phyloP scores from a whole-genome alignment of 1,140 invertebrate species.

The Caenorhabditis elegans region WBcel235 BX284604.4:5673001-5673500 shows the following conservation, averaged over 20 bases:
- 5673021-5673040: background rate
- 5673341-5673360: background rate
- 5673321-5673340: background rate
- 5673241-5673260: slow-evolving; percentile 27
- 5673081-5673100: slow-evolving; percentile 20
- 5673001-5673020: background rate
- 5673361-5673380: background rate
- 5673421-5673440: too few relatives aligned
- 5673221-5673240: background rate
- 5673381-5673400: background rate
- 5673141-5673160: background rate
- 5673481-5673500: too few relatives aligned
- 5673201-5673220: background rate
- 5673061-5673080: background rate
- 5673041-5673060: background rate
- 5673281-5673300: background rate
- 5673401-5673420: too few relatives aligned
- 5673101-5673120: slow-evolving; percentile 28
- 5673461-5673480: too few relatives aligned
- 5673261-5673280: background rate
- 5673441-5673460: too few relatives aligned
- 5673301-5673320: background rate
- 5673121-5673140: slow-evolving; percentile 18
- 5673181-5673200: background rate
- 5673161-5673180: background rate